A percentile compares a stretch with the other conserved stretches of the same genome.
Evolutionary conservation across 2,888 invertebrate species (phyloP).

Genomic region (Ethmia dodecea): DNA sequence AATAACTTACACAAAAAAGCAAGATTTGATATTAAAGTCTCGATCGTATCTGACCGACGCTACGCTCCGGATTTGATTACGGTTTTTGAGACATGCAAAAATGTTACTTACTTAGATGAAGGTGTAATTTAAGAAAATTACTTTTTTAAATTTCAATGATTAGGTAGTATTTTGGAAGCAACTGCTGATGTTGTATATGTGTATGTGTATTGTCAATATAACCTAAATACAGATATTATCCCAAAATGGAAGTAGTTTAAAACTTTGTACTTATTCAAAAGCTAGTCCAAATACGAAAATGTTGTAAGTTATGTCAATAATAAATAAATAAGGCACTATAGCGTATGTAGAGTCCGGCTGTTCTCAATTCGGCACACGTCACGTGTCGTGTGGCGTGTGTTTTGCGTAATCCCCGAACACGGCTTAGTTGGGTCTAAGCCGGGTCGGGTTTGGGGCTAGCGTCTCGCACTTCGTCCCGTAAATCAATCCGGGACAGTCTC

Average conservation of each 20-base stretch:
- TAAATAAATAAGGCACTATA: too few species aligned
- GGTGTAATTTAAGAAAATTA: too few species aligned
- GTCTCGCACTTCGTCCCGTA: constrained; percentile 61
- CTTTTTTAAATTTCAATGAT: too few species aligned
- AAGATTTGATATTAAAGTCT: constrained; percentile 53
- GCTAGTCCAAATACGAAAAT: too few species aligned
- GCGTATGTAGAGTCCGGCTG: constrained; percentile 28
- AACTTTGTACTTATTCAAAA: too few species aligned
- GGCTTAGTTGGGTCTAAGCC: constrained; percentile 64
- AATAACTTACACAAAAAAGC: constrained; percentile 70
- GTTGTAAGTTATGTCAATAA: too few species aligned
- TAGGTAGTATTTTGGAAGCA: too few species aligned
- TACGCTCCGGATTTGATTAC: constrained; percentile 9
- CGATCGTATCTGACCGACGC: constrained; percentile 17
- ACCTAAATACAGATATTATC: too few species aligned
- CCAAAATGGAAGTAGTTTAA: too few species aligned
- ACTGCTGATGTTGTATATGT: too few species aligned
- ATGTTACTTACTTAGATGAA: too few species aligned
- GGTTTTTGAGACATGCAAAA: constrained; percentile 4
- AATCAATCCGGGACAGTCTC: constrained; percentile 64
- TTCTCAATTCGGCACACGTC: constrained; percentile 57
- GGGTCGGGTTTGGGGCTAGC: constrained; percentile 33
- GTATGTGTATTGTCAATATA: too few species aligned
- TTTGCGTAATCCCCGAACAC: constrained; percentile 62
- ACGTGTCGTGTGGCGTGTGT: constrained; percentile 51